These are phyloP conservation scores for Dermatophagoides farinae DNA, from an alignment of 1,140 invertebrate species.

Conservation along the genomic window DNA sequence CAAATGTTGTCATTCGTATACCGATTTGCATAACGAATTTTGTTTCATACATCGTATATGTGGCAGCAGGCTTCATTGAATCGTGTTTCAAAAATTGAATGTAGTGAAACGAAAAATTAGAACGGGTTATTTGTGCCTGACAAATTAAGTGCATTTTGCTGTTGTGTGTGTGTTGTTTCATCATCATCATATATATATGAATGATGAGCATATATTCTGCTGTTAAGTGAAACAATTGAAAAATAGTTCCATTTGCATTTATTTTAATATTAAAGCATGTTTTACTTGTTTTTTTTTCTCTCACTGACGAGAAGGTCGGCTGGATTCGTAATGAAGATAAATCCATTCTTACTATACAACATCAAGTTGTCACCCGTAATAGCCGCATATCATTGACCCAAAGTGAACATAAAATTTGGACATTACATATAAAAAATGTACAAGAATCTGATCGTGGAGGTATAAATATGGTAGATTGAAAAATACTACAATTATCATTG, in stretches of 20 bases:
- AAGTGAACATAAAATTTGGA: constrained; percentile 42
- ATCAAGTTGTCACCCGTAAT: constrained; percentile 72
- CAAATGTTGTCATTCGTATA: no score
- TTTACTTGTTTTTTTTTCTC: background rate
- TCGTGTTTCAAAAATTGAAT: no score
- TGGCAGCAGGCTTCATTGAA: no score
- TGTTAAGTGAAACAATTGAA: no score
- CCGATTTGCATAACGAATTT: no score
- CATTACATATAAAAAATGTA: constrained; percentile 69
- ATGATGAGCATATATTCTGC: background rate
- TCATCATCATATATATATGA: background rate
- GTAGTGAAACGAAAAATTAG: no score
- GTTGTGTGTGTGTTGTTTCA: no score
- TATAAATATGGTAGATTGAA: background rate
- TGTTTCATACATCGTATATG: no score
- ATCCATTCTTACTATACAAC: constrained; percentile 70
- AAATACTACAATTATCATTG: background rate
- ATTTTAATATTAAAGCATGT: background rate
- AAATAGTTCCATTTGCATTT: no score
- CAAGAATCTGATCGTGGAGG: constrained; percentile 62
- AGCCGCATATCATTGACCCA: constrained; percentile 67
- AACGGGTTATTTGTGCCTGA: no score
- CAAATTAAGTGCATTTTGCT: no score
- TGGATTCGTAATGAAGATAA: constrained; percentile 89
- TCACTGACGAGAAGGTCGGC: constrained; percentile 27